Evolutionary conservation across 2,797 vertebrate genomes (phyloP).

Genomic region (Pipistrellus kuhlii): DNA sequence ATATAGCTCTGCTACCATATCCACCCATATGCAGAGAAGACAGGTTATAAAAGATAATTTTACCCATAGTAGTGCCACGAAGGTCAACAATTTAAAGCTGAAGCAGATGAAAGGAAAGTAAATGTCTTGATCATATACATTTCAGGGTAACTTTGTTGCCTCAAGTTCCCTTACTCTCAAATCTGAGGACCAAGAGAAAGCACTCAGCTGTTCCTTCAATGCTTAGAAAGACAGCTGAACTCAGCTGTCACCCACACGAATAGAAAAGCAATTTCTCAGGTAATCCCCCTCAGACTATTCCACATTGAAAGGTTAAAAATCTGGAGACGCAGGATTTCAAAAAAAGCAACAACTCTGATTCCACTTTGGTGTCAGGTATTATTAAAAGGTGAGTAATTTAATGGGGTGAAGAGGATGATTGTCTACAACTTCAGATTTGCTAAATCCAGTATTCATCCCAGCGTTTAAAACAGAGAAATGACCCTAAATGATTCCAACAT

Average conservation of each 20-base stretch:
- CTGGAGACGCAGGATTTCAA: neutral
- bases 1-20: neutral
- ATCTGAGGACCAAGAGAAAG: constrained; percentile 68
- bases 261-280: constrained; percentile 77
- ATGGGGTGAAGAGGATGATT: neutral
- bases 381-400: neutral
- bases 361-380: neutral
- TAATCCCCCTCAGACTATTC: constrained; percentile 69
- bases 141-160: constrained; percentile 31
- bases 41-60: neutral
- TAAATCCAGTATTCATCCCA: neutral
- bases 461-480: neutral
- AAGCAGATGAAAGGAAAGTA: constrained; percentile 54
- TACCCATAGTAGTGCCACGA: neutral
- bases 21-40: neutral
- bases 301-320: constrained; percentile 41
- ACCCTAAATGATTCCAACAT: neutral
- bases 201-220: constrained; percentile 75
- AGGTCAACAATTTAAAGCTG: constrained; percentile 60
- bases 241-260: constrained; percentile 80
- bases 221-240: constrained; percentile 80
- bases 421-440: neutral
- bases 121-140: constrained; percentile 62
- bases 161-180: constrained; percentile 29
- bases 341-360: constrained; percentile 39